phyloP scores from a whole-genome alignment of 1,140 invertebrate genomes.

The Aleiodes sp. region DNA sequence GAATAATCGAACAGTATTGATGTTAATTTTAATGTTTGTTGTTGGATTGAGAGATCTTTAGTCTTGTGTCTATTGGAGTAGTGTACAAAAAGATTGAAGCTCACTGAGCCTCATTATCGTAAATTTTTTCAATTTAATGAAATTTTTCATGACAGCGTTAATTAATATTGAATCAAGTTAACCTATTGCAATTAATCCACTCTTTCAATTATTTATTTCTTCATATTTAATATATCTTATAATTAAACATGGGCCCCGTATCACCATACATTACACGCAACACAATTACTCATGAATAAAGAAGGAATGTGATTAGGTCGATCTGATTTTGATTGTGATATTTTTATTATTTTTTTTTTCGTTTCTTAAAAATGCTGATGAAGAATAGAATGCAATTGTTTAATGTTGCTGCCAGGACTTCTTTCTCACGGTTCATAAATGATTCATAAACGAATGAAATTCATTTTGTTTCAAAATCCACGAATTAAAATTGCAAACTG shows the following conservation, averaged over 20 bases:
- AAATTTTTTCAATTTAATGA: not conserved
- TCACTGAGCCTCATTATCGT: slow-evolving; percentile 7
- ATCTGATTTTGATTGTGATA: too few relatives aligned
- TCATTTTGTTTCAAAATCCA: too few relatives aligned
- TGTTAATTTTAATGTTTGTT: not conserved
- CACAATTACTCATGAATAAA: not conserved
- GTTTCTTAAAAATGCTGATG: not conserved
- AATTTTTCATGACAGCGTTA: not conserved
- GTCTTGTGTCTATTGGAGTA: not conserved
- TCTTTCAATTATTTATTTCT: slow-evolving; percentile 19
- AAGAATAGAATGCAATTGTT: too few relatives aligned
- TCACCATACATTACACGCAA: not conserved
- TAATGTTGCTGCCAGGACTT: too few relatives aligned
- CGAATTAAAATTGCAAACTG: too few relatives aligned
- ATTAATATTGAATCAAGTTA: not conserved
- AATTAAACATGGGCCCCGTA: slow-evolving; percentile 3
- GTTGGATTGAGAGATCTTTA: not conserved
- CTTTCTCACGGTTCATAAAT: too few relatives aligned
- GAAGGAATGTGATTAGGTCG: not conserved
- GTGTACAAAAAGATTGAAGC: slow-evolving; percentile 14
- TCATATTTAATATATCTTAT: slow-evolving; percentile 9
- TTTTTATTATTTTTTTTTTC: not conserved
- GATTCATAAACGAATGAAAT: too few relatives aligned
- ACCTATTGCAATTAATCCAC: not conserved
- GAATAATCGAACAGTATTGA: not conserved